phyloP scores from a whole-genome alignment of 2,113 vertebrate species.

The Meleagris gallopavo region DNA sequence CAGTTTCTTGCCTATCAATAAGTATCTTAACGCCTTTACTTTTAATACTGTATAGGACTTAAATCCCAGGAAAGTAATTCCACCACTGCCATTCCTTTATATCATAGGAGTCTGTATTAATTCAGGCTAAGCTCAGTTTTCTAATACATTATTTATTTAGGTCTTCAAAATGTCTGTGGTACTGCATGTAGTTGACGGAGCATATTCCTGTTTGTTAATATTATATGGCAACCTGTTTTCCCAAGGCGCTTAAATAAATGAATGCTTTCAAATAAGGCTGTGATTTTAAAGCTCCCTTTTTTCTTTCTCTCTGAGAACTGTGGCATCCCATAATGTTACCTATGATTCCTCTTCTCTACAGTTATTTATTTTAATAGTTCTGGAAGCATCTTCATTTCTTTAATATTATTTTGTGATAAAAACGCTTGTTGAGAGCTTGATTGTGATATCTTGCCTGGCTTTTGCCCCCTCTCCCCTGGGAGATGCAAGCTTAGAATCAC shows the following conservation, averaged over 20 bases:
- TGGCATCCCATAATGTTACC: neutral
- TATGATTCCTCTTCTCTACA: neutral
- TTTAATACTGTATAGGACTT: slow-evolving; percentile 49
- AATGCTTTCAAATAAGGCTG: slow-evolving; percentile 23
- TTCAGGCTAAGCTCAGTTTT: slow-evolving; percentile 42
- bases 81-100: slow-evolving; percentile 33
- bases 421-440: neutral
- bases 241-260: slow-evolving; percentile 23
- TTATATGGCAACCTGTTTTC: slow-evolving; percentile 44
- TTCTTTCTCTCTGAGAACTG: neutral
- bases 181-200: slow-evolving; percentile 39
- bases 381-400: neutral
- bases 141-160: slow-evolving; percentile 72
- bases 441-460: neutral
- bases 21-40: slow-evolving; percentile 61
- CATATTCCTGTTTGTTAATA: slow-evolving; percentile 64
- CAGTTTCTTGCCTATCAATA: slow-evolving; percentile 52
- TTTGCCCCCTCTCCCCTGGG: neutral
- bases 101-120: slow-evolving; percentile 57
- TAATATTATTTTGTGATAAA: neutral
- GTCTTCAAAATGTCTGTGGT: slow-evolving; percentile 51
- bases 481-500: neutral
- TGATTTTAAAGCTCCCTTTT: slow-evolving; percentile 9
- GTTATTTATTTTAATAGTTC: neutral
- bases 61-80: slow-evolving; percentile 64